A percentile compares a stretch with the other conserved stretches of the same genome.
These are phyloP conservation scores for Orthosia cruda DNA, from an alignment of 2,888 invertebrate genomes.

Conservation along the genomic window DNA sequence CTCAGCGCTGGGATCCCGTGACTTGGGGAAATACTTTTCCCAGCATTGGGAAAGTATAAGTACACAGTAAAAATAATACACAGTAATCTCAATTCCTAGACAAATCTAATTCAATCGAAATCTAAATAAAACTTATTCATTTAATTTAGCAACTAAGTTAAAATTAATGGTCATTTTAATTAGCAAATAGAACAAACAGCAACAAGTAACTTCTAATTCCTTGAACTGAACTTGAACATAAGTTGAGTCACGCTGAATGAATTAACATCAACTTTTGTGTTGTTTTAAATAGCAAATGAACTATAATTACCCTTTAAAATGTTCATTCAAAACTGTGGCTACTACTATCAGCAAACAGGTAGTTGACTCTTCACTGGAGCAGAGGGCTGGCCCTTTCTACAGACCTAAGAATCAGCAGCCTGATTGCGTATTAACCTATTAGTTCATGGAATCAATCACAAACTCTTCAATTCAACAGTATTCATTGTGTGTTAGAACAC, in stretches of 20 bases:
- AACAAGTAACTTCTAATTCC: constrained; percentile 18
- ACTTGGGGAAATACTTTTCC: too few species aligned
- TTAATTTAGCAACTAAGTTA: constrained; percentile 1
- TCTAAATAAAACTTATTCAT: not conserved
- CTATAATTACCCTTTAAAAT: not conserved
- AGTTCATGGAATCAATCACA: too few species aligned
- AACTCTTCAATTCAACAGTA: too few species aligned
- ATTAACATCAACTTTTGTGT: constrained; percentile 4
- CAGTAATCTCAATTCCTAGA: not conserved
- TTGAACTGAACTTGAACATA: constrained; percentile 3
- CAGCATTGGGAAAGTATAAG: too few species aligned
- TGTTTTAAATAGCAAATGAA: constrained; percentile 15
- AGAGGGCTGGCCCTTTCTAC: too few species aligned
- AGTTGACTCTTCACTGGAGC: too few species aligned
- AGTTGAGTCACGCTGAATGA: not conserved
- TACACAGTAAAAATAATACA: too few species aligned
- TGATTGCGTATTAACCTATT: too few species aligned
- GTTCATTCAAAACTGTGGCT: constrained; percentile 2
- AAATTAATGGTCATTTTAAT: constrained; percentile 24
- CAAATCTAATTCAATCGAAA: not conserved
- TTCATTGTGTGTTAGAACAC: too few species aligned
- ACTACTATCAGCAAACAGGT: too few species aligned
- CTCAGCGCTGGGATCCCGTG: too few species aligned
- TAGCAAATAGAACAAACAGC: constrained; percentile 22
- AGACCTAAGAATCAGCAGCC: too few species aligned